Evolutionary conservation across 2,888 invertebrate species (phyloP).

Genomic region (Myathropa florea): DNA sequence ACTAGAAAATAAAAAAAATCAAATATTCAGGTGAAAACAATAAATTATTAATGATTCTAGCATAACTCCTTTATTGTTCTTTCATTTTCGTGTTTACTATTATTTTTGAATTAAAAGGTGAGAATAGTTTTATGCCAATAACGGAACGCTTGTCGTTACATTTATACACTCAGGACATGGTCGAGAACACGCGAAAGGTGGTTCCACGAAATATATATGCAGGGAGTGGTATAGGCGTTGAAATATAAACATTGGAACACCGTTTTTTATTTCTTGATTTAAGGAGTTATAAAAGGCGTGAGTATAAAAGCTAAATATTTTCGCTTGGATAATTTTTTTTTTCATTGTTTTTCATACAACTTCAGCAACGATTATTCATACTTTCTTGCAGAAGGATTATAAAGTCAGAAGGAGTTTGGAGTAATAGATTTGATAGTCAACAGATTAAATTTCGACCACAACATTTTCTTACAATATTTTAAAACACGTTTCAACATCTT

Average conservation of each 20-base stretch:
- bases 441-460: not conserved
- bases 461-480: no score
- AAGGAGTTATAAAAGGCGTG: no score
- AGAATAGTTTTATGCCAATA: not conserved
- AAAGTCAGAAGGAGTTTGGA: not conserved
- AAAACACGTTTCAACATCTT: no score
- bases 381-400: not conserved
- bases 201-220: not conserved
- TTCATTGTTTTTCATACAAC: no score
- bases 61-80: not conserved
- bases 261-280: not conserved
- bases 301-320: no score
- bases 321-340: no score
- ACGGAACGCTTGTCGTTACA: not conserved
- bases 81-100: not conserved
- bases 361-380: no score
- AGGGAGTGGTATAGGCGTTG: not conserved
- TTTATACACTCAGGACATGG: no score
- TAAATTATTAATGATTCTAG: not conserved
- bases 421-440: not conserved
- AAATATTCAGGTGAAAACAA: not conserved
- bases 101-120: not conserved
- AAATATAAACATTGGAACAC: not conserved
- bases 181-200: not conserved
- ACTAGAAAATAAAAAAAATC: not conserved